Base-by-base conservation (phyloP, 2,797 vertebrate genomes). In the Onychomys arenicola region DNA sequence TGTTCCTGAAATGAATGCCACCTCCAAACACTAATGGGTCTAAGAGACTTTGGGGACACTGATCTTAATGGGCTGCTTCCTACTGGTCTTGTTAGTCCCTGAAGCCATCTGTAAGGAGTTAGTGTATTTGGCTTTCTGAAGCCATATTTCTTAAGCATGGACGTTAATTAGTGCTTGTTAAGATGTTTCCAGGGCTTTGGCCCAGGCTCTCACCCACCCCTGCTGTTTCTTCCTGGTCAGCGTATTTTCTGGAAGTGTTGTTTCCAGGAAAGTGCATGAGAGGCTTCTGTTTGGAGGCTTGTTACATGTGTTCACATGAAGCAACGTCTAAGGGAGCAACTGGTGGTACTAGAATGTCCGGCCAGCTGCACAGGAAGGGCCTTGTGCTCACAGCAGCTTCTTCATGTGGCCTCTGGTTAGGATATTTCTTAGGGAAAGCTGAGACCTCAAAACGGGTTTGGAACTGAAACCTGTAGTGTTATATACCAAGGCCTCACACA, bases 81-180 rank as follows among this genome's bases (percentile, higher is more conserved):
- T 97, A 94, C 67, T 81, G 91, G 95, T 65, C 97, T 98, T 94
- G 89, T 97, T 97, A 97, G 95, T 96, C 95, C 86, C 96, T 92
- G 73, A 90, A 95, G 88, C 95, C 97, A 97, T 98, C 96, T 97
- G 97, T 93, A 97, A 97, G 91, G 89, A 94, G 96, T 97, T 97
- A 97, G 94, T 97, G 95, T 97, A 88, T 96, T 96, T 97, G 95
- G 86, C 92, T 97, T 96, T 95, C 96, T 97, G 95, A 73, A 95
- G 90, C 94, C 37, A 32, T 96, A 94, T 96, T 97, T 98, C 96
- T 85, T 46, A 95, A 96, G 92, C 92, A 97, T n/a, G 93, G 83
- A 94, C 96, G 97, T 96, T 95, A 97, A 97, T 98, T 98, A 97
- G 97, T 82, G 93, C 95, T 96, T 97, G 97, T 98, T 97, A 98